Conservation (phyloP, 2,113 vertebrate species). For the Nyctereutes procyonoides region DNA sequence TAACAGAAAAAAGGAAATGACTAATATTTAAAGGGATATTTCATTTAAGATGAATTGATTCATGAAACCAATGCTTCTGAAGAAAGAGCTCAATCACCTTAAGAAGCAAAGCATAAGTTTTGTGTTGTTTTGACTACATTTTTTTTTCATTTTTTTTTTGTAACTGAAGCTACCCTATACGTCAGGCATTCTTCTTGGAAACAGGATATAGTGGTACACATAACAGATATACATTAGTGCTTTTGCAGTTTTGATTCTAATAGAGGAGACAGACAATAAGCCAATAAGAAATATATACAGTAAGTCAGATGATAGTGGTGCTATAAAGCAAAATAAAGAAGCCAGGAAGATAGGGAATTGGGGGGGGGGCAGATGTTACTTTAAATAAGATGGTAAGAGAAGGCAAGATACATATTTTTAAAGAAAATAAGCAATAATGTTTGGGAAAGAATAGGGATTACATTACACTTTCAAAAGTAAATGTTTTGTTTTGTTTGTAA, state of each 20-base stretch:
- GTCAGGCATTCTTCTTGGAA: background rate
- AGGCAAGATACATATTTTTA: background rate
- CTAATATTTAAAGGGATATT: background rate
- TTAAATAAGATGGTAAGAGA: background rate
- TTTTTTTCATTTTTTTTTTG: background rate
- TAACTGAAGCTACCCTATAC: background rate
- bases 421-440: background rate
- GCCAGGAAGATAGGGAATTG: background rate
- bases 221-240: background rate
- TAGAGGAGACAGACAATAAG: background rate
- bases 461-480: background rate
- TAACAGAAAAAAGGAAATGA: background rate
- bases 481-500: background rate
- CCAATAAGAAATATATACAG: background rate
- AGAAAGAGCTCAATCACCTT: background rate
- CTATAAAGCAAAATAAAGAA: background rate
- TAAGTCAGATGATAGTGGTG: background rate
- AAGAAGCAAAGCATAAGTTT: background rate
- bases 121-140: background rate
- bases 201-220: background rate
- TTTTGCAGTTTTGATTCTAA: background rate
- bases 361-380: background rate
- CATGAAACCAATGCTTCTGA: background rate
- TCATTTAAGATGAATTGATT: background rate
- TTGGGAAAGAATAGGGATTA: background rate